Base-by-base conservation (phyloP, 2,113 vertebrate genomes). In the Cynopterus brachyotis region DNA sequence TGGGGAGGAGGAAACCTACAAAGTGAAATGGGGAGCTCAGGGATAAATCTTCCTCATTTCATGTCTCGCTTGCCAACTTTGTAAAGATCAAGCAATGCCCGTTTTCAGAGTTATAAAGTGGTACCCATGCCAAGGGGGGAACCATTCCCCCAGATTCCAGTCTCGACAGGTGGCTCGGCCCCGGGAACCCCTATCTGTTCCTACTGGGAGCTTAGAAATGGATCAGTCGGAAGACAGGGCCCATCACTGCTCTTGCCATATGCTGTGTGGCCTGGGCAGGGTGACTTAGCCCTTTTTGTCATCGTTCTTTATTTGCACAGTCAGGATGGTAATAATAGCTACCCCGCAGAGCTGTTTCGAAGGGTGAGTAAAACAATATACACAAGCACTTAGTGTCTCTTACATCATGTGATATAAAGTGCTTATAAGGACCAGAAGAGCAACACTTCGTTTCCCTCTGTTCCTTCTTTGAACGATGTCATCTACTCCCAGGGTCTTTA, bases 281-380 rank as follows among this genome's bases (percentile, higher is more conserved):
- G 69, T 13, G 37, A 69, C 24, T 30, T 5, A 28, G 10, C 9
- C 19, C 22, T 79, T 89, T 85, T 24, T 32, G 79, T 55, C 47
- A 30, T 42, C 81, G 60, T 59, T 13, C 47, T 19, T 91, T 70
- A n/a, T 60, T 67, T 95, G 40, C 26, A 81, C 95, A 97, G 78
- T 59, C 15, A n/a, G 7, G 80, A 60, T n/a, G 10, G 12, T 32
- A 70, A 40, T 55, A 75, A 59, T 28, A 87, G 47, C 57, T 66
- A 19, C 26, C n/a, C 59, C 59, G 13, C 11, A 59, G 59, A 75
- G 69, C 13, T 79, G 42, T 81, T 83, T 50, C 15, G 47, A 90
- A 22, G 42, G 19, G 15, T 53, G 26, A 20, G 19, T 67, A 86
- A 45, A 89, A 67, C 47, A 86, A 59, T 20, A 64, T 9, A 66